phyloP scores from a whole-genome alignment of 64 coral and sea anemone species.

The Stichodactyla mertensii region DNA sequence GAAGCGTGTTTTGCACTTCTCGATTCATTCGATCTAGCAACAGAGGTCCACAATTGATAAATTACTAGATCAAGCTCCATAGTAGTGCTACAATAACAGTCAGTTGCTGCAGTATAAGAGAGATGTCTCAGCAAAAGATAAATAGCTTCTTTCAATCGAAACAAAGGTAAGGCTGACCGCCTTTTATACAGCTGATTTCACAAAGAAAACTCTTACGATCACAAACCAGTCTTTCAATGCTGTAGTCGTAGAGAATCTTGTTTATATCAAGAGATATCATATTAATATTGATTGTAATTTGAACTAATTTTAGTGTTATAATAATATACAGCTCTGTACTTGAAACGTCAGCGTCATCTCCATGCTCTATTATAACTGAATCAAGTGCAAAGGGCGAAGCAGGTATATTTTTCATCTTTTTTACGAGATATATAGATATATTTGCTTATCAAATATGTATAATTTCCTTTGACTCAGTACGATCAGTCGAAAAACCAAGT shows the following conservation, averaged over 20 bases:
- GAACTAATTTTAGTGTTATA: too few species aligned
- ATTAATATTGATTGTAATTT: too few species aligned
- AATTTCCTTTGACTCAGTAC: constrained; percentile 22
- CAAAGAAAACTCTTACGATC: neutral
- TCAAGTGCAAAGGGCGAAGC: constrained; percentile 18
- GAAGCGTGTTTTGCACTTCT: constrained; percentile 25
- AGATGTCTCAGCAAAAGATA: constrained; percentile 32
- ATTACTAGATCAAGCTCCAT: constrained; percentile 17
- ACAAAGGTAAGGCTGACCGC: constrained; percentile 33
- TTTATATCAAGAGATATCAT: too few species aligned
- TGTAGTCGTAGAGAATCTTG: too few species aligned
- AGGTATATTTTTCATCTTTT: constrained; percentile 30
- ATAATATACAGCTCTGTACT: neutral
- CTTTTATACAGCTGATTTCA: too few species aligned
- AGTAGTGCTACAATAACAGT: too few species aligned
- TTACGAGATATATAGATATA: constrained; percentile 21
- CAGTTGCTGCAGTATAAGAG: too few species aligned
- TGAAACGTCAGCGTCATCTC: constrained; percentile 6
- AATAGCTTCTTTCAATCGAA: constrained; percentile 35
- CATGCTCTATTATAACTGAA: constrained; percentile 21
- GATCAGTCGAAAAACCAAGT: constrained; percentile 18
- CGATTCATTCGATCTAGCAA: neutral
- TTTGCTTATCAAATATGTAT: neutral
- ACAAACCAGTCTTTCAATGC: too few species aligned
- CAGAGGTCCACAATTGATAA: constrained; percentile 6